phyloP scores from a whole-genome alignment of 1,140 invertebrate genomes.

The Agrypnia vestita region DNA sequence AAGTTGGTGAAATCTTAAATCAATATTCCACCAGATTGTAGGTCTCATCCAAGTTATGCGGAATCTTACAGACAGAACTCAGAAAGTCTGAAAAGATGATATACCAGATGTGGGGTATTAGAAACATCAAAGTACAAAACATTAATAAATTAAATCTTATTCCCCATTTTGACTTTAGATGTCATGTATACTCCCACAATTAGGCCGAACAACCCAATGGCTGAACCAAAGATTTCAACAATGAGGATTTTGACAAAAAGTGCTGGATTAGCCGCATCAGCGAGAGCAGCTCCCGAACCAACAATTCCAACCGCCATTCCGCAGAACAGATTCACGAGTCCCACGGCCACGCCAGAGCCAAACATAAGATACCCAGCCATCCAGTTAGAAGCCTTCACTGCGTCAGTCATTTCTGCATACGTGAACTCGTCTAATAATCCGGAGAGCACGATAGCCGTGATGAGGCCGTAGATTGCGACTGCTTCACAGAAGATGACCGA shows the following conservation, averaged over 20 bases:
- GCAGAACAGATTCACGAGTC: slow-evolving; percentile 95
- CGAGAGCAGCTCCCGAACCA: slow-evolving; percentile 94
- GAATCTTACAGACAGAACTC: no score
- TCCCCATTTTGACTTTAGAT: slow-evolving; percentile 77
- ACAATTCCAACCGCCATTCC: slow-evolving; percentile 97
- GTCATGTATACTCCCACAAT: slow-evolving; percentile 97
- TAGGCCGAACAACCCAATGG: slow-evolving; percentile 98
- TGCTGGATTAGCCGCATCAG: slow-evolving; percentile 95
- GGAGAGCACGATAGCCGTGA: slow-evolving; percentile 96
- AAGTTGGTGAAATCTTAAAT: slow-evolving; percentile 8
- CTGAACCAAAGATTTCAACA: slow-evolving; percentile 98
- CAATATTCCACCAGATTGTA: no score
- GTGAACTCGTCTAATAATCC: slow-evolving; percentile 82
- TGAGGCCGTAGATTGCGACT: slow-evolving; percentile 98
- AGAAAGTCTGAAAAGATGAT: not conserved
- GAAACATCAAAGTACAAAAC: slow-evolving; percentile 14
- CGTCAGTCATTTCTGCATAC: slow-evolving; percentile 63
- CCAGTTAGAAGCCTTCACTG: slow-evolving; percentile 77
- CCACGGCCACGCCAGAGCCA: slow-evolving; percentile 94
- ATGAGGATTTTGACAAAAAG: slow-evolving; percentile 98
- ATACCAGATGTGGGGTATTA: not conserved
- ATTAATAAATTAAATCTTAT: slow-evolving; percentile 64
- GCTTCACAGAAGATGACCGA: slow-evolving; percentile 99
- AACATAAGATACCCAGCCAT: slow-evolving; percentile 94
- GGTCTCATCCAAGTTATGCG: not conserved